phyloP scores from a whole-genome alignment of 2,888 invertebrate species.

The Amphipoea oculea region DNA sequence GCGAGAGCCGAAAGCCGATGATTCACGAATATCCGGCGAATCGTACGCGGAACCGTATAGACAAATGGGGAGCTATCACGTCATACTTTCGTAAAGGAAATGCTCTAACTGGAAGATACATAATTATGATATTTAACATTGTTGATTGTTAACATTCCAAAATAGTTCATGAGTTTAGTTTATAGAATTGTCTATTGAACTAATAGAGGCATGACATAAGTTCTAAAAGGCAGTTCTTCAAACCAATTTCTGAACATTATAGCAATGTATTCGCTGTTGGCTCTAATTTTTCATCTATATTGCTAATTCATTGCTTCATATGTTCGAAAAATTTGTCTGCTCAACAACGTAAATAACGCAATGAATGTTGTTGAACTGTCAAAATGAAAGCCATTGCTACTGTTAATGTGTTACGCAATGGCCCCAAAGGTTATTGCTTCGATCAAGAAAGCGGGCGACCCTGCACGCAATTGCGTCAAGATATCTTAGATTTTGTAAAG shows the following conservation, averaged over 20 bases:
- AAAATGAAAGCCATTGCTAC: no score
- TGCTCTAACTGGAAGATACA: background rate
- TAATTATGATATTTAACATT: background rate
- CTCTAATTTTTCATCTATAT: background rate
- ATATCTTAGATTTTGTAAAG: background rate
- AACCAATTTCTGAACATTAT: background rate
- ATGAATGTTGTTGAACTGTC: no score
- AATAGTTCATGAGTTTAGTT: background rate
- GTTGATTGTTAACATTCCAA: background rate
- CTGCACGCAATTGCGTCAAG: background rate
- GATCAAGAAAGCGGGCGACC: background rate
- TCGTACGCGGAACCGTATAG: constrained; percentile 56
- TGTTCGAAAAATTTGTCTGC: no score
- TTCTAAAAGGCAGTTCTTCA: background rate
- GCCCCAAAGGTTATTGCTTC: background rate
- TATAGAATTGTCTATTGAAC: background rate
- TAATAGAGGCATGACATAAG: background rate
- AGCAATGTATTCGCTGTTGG: background rate
- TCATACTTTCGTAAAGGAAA: constrained; percentile 49
- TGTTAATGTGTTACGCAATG: no score
- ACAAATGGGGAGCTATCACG: constrained; percentile 55
- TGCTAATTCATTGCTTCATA: no score
- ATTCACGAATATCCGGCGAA: constrained; percentile 62
- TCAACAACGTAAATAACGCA: no score
- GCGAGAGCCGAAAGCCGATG: constrained; percentile 43